Conservation (phyloP, 2,113 vertebrate species). For the Isurus oxyrinchus region DNA sequence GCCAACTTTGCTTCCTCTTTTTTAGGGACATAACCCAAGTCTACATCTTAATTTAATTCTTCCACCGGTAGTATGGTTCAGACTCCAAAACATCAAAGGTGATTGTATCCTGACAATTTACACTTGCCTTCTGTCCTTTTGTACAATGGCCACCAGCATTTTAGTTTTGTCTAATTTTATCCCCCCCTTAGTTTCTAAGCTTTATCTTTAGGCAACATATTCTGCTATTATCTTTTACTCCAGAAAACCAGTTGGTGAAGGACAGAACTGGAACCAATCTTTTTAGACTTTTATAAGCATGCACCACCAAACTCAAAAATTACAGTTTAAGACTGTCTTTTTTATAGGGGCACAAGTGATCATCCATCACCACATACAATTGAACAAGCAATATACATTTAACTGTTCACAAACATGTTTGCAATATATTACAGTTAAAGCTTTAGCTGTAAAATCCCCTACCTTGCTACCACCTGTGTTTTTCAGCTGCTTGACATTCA, state of each 20-base stretch:
- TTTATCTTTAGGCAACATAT: too few relatives aligned
- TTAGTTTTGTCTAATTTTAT: too few relatives aligned
- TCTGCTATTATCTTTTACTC: background rate
- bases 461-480: background rate
- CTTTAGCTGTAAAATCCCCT: conserved; percentile 13
- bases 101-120: too few relatives aligned
- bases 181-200: too few relatives aligned
- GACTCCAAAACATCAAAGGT: too few relatives aligned
- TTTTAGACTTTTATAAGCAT: background rate
- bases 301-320: background rate
- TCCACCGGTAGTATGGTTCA: too few relatives aligned
- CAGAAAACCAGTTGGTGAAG: background rate
- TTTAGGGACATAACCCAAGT: too few relatives aligned
- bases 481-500: background rate
- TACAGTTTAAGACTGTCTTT: background rate
- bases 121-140: too few relatives aligned
- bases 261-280: background rate
- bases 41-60: too few relatives aligned
- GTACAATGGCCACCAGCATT: too few relatives aligned
- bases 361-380: background rate
- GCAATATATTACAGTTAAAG: conserved; percentile 45
- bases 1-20: too few relatives aligned
- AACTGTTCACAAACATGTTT: background rate
- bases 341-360: background rate
- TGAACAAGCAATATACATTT: background rate